Conservation (phyloP, 2,888 invertebrate species). For the Euphydryas editha region DNA sequence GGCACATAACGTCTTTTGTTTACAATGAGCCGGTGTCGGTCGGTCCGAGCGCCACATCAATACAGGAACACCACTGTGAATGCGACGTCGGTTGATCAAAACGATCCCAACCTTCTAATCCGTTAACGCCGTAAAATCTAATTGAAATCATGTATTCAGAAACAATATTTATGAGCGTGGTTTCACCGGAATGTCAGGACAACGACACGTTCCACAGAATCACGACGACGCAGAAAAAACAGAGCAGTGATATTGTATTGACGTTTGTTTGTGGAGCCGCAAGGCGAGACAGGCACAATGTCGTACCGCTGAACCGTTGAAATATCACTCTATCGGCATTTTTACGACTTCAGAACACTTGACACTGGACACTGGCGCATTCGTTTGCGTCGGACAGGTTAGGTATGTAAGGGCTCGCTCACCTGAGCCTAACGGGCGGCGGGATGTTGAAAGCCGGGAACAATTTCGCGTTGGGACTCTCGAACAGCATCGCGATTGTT, state of each 20-base stretch:
- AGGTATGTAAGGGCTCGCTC: conserved; percentile 52
- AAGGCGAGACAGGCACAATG: conserved; percentile 58
- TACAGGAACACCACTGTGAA: conserved; percentile 24
- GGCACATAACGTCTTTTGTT: conserved; percentile 50
- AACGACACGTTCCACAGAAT: conserved; percentile 45
- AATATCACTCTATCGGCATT: conserved; percentile 64
- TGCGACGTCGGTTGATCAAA: conserved; percentile 26
- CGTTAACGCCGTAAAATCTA: conserved; percentile 24
- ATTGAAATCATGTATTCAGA: conserved; percentile 24
- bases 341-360: conserved; percentile 60
- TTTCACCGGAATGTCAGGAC: conserved; percentile 41
- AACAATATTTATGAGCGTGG: conserved; percentile 30
- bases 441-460: conserved; percentile 88
- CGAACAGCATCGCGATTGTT: conserved; percentile 86
- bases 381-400: conserved; percentile 27
- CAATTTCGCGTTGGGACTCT: conserved; percentile 88
- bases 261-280: conserved; percentile 56
- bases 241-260: conserved; percentile 61
- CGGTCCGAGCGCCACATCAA: conserved; percentile 26
- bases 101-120: conserved; percentile 14
- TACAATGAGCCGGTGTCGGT: conserved; percentile 41
- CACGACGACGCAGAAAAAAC: conserved; percentile 49
- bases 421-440: conserved; percentile 86
- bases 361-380: conserved; percentile 51
- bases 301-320: conserved; percentile 58